Percentiles rank a stretch among this genome's conserved stretches.
Conservation (phyloP, 2,888 invertebrate species). For the Pantelozetes paolii region DNA sequence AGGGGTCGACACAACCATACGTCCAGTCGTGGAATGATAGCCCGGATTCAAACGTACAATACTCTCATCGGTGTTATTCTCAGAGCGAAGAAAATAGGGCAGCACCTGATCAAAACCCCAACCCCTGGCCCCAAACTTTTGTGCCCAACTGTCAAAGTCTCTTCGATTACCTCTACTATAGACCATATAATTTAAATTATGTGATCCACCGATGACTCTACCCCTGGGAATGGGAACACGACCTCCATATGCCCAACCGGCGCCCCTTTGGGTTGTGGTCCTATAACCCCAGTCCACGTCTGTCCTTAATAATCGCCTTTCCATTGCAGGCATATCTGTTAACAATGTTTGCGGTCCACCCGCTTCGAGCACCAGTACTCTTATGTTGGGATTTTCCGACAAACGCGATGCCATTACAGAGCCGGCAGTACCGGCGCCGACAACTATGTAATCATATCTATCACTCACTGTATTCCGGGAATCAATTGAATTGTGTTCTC, state of each 20-base stretch:
- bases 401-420: not conserved
- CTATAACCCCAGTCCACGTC: conserved; percentile 35
- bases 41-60: conserved; percentile 12
- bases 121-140: conserved; percentile 33
- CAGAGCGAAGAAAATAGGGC: conserved; percentile 19
- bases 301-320: not conserved
- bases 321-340: not conserved
- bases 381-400: not conserved
- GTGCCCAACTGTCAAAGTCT: conserved; percentile 36
- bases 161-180: conserved; percentile 32
- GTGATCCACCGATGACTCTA: conserved; percentile 32
- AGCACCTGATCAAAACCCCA: conserved; percentile 30
- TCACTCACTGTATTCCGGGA: not conserved
- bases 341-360: conserved; percentile 3
- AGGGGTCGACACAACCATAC: conserved; percentile 23
- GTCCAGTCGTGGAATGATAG: conserved; percentile 32
- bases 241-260: conserved; percentile 14
- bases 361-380: not conserved
- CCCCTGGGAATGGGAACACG: conserved; percentile 26
- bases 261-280: conserved; percentile 12
- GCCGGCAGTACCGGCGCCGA: conserved; percentile 1
- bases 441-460: not conserved
- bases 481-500: not conserved
- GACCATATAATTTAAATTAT: conserved; percentile 36
- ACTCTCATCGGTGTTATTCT: conserved; percentile 36